Evolutionary conservation across 2,888 invertebrate genomes (phyloP), one percentile per base, ranked within the genome.

Genomic region (Heliconius erato): DNA sequence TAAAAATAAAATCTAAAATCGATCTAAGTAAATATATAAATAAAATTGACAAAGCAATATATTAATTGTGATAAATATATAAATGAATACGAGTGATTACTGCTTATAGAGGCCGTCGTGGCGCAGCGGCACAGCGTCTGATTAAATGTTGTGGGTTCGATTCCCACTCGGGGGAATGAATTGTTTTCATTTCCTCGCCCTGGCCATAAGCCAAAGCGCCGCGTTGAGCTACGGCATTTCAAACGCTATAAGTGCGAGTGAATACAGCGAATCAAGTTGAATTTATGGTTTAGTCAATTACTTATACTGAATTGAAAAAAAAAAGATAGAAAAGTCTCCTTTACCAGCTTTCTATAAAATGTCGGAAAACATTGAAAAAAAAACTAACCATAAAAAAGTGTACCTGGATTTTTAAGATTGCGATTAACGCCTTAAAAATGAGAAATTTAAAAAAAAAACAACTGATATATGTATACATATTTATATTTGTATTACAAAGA

Each of bases 1-100:
- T 72, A 26, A 71, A 35, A 11, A n/a, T 72, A 72, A 72, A 14
- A 14, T 44, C 1, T 44, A 72, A 72, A 6, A n/a, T 71, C 44
- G 12, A 71, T 71, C 44, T 44, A 71, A 71, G 71, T 44, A 49
- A 44, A 44, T 44, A 26, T n/a, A 12, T 71, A 71, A 71, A 26
- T 44, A 72, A 72, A 49, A 49, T 26, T 72, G 72, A 72, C 72
- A 72, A 72, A 72, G 72, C 72, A 72, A 72, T 72, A 72, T 26
- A 26, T 72, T 44, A 32, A 72, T 72, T 72, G 68, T 54, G 49
- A 72, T 72, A 69, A 59, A 49, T 59, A 63, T 44, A 72, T 69
- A 54, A 54, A 49, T 59, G 3, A 44, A n/a, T 63, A 23, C 9
- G 63, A 63, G 63, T 63, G 63, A 63, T 12, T 63, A 63, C n/a